These are phyloP conservation scores for Saccostrea cuccullata DNA, from an alignment of 1,140 invertebrate species.

Conservation along the genomic window DNA sequence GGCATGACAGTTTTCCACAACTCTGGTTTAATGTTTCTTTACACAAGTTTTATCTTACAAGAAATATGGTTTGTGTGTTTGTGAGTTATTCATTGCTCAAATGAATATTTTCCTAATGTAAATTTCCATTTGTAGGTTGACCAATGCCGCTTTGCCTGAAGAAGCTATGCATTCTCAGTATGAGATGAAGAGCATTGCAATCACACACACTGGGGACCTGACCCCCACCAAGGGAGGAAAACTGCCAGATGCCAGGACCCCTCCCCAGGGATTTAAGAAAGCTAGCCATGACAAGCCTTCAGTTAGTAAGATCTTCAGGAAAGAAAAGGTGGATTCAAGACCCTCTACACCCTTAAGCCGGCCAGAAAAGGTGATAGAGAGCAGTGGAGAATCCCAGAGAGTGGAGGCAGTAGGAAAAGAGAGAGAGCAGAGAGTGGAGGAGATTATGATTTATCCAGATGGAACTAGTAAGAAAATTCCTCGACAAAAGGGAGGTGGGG, in stretches of 20 bases:
- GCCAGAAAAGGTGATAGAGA: background rate
- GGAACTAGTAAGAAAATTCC: slow-evolving; percentile 35
- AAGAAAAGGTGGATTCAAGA: slow-evolving; percentile 31
- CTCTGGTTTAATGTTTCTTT: too few relatives aligned
- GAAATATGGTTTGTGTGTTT: background rate
- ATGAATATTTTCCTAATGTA: background rate
- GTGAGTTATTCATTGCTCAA: background rate
- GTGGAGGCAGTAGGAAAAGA: slow-evolving; percentile 11
- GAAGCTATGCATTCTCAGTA: slow-evolving; percentile 91
- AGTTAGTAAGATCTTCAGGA: slow-evolving; percentile 16
- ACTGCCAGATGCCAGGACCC: slow-evolving; percentile 90
- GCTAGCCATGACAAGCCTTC: slow-evolving; percentile 43
- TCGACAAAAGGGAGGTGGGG: background rate
- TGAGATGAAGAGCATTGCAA: slow-evolving; percentile 96
- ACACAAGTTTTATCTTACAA: too few relatives aligned
- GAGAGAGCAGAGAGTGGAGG: background rate
- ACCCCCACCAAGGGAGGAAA: slow-evolving; percentile 93
- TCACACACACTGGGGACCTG: slow-evolving; percentile 95
- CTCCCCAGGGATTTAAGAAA: slow-evolving; percentile 76
- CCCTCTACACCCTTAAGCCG: background rate
- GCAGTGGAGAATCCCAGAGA: background rate
- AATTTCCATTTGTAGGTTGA: slow-evolving; percentile 59
- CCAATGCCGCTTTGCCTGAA: slow-evolving; percentile 75
- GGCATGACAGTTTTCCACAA: too few relatives aligned
- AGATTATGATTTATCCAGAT: slow-evolving; percentile 39